Evolutionary conservation across 1,140 invertebrate genomes (phyloP).

Genomic region (Trachymyrmex septentrionalis): DNA sequence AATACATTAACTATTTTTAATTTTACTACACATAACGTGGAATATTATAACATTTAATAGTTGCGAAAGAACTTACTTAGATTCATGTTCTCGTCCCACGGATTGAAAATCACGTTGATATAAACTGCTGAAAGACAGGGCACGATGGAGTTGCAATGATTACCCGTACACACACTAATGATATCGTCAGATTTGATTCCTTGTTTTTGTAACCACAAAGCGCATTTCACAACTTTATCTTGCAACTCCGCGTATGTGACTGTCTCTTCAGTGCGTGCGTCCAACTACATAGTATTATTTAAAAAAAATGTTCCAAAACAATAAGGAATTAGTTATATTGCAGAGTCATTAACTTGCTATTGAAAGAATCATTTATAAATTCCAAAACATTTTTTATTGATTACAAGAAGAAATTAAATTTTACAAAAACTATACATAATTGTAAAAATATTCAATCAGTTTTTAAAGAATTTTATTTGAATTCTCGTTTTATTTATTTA

Average conservation of each 20-base stretch:
- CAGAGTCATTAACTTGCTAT: no score
- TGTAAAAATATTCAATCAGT: neutral
- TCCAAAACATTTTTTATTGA: slow-evolving; percentile 20
- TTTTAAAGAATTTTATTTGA: neutral
- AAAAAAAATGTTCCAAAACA: slow-evolving; percentile 25
- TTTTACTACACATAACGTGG: no score
- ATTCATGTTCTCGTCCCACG: slow-evolving; percentile 70
- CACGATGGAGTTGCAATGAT: slow-evolving; percentile 84
- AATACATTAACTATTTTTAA: neutral
- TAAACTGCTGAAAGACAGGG: slow-evolving; percentile 84
- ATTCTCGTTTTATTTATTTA: neutral
- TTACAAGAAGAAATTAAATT: neutral
- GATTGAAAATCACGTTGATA: slow-evolving; percentile 79
- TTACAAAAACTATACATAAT: neutral
- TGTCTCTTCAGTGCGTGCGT: slow-evolving; percentile 82
- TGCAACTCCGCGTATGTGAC: slow-evolving; percentile 83
- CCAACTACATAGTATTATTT: slow-evolving; percentile 80
- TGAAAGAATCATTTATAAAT: neutral
- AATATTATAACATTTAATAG: neutral
- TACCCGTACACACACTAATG: slow-evolving; percentile 81
- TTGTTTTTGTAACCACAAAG: slow-evolving; percentile 82
- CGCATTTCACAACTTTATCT: slow-evolving; percentile 82
- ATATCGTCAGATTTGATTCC: slow-evolving; percentile 84
- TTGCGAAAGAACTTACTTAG: slow-evolving; percentile 50
- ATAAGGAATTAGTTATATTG: neutral